A percentile compares a stretch with the other conserved stretches of the same genome.
These are phyloP conservation scores for Cassiopea andromeda DNA, from an alignment of 30 jellyfish, hydroid and myxozoan genomes.

Conservation along the genomic window DNA sequence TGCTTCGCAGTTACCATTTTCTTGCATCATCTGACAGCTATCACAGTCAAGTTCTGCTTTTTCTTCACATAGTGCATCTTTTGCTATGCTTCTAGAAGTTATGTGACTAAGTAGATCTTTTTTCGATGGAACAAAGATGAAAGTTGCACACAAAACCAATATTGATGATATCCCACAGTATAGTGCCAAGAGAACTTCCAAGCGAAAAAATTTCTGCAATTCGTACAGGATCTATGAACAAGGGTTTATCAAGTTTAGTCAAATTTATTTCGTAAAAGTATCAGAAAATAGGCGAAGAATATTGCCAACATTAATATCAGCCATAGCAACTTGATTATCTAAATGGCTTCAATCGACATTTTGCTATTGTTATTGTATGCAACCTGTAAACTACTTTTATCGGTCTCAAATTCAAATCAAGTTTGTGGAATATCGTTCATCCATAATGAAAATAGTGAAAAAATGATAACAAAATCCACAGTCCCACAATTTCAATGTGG, in stretches of 20 bases:
- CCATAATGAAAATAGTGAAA: no score
- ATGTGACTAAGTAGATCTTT: slow-evolving; percentile 37
- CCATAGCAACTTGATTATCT: no score
- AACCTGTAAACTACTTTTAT: no score
- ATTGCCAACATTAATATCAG: no score
- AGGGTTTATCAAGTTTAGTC: background rate
- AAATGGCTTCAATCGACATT: no score
- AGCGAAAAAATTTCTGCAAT: slow-evolving; percentile 30
- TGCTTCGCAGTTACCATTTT: background rate
- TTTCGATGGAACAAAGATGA: slow-evolving; percentile 59
- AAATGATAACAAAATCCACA: no score
- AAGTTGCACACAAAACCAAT: slow-evolving; percentile 50
- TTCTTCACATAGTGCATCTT: slow-evolving; percentile 34
- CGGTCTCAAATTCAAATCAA: no score
- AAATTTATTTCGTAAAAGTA: background rate
- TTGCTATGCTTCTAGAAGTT: slow-evolving; percentile 4
- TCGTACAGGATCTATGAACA: slow-evolving; percentile 57
- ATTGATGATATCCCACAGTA: slow-evolving; percentile 54
- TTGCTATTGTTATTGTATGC: no score
- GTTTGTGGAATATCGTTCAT: no score
- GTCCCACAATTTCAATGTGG: no score
- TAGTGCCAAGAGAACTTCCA: slow-evolving; percentile 51
- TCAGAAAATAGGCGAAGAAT: background rate
- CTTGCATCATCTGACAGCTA: background rate
- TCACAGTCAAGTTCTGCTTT: background rate